These are phyloP conservation scores for Drosophila lini DNA, from an alignment of 1,140 invertebrate species.

Conservation along the genomic window DNA sequence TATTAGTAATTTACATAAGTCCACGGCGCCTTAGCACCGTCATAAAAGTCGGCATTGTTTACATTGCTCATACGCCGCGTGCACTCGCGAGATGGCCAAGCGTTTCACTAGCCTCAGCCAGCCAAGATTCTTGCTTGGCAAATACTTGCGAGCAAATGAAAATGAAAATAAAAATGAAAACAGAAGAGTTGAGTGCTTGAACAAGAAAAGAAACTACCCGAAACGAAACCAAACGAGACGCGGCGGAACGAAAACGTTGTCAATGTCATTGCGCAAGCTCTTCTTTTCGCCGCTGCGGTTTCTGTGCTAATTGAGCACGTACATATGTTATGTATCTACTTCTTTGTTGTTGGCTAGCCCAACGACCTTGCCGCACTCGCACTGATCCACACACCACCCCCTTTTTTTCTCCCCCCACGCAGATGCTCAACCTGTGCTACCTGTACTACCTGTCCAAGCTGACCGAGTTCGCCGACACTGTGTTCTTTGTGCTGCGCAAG, in stretches of 20 bases:
- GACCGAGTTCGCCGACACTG: constrained; percentile 97
- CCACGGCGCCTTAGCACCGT: constrained; percentile 33
- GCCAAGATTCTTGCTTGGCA: constrained; percentile 37
- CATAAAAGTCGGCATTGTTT: constrained; percentile 43
- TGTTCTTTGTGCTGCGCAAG: constrained; percentile 96
- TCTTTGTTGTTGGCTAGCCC: constrained; percentile 14
- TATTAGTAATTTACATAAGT: constrained; percentile 42
- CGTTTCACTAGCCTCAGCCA: constrained; percentile 18
- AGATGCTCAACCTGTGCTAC: constrained; percentile 97
- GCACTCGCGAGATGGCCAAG: constrained; percentile 16
- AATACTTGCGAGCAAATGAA: constrained; percentile 5
- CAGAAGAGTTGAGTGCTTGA: constrained; percentile 16
- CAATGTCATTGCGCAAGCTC: constrained; percentile 56
- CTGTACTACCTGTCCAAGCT: constrained; percentile 99
- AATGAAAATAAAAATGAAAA: constrained; percentile 29
- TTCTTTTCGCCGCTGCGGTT: constrained; percentile 32
- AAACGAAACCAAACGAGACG: constrained; percentile 40
- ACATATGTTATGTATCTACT: background rate
- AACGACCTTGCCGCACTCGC: constrained; percentile 45
- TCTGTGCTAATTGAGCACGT: constrained; percentile 46
- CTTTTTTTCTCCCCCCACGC: constrained; percentile 31
- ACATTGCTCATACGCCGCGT: constrained; percentile 66
- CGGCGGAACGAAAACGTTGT: constrained; percentile 36
- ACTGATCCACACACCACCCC: constrained; percentile 4
- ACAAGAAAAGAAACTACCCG: constrained; percentile 20